These are phyloP conservation scores for Myiotriccus ornatus DNA, from an alignment of 2,797 vertebrate species.

Conservation along the genomic window DNA sequence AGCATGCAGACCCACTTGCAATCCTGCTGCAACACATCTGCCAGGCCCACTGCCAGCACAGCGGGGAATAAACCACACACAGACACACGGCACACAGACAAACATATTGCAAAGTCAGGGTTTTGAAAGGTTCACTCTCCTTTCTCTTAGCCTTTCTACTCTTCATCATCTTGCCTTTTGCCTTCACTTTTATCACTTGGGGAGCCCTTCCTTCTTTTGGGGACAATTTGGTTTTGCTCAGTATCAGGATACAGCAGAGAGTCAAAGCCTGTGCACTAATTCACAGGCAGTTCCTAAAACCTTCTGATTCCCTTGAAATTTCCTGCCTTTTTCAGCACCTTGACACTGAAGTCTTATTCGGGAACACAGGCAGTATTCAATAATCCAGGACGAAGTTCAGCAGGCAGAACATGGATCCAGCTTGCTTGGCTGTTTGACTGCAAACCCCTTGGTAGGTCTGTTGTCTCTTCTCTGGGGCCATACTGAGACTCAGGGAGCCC, in stretches of 20 bases:
- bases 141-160: neutral
- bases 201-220: neutral
- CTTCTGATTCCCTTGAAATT: neutral
- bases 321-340: neutral
- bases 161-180: neutral
- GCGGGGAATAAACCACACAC: rapidly evolving
- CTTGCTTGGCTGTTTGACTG: neutral
- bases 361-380: neutral
- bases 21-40: neutral
- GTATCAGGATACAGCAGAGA: neutral
- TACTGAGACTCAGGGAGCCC: neutral
- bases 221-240: neutral
- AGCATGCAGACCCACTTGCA: neutral
- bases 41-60: neutral
- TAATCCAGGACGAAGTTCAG: neutral
- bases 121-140: neutral
- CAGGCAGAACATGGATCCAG: neutral
- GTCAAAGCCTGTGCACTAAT: neutral
- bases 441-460: neutral
- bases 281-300: neutral
- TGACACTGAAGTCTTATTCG: neutral
- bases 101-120: rapidly evolving
- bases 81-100: neutral
- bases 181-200: neutral
- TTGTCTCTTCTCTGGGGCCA: rapidly evolving